Percentiles rank a stretch among this genome's conserved stretches.
These are phyloP conservation scores for Epinotia bilunana DNA, from an alignment of 2,888 invertebrate species.

Conservation along the genomic window DNA sequence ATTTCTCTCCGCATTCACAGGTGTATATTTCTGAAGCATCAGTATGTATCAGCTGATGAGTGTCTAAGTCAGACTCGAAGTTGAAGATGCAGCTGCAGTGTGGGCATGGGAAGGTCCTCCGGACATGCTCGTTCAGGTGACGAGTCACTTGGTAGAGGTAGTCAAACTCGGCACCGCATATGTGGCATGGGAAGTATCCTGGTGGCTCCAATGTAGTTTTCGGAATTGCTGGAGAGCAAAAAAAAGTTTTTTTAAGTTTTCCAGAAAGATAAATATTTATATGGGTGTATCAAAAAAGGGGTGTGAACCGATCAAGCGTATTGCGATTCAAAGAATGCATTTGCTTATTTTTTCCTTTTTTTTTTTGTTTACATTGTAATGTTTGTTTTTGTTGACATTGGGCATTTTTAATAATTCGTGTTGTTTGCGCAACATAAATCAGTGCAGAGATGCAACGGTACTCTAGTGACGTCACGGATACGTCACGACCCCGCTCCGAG, in stretches of 20 bases:
- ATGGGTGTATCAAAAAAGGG: too few species aligned
- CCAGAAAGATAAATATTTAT: background rate
- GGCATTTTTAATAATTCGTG: too few species aligned
- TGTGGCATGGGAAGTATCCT: conserved; percentile 35
- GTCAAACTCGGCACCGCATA: conserved; percentile 27
- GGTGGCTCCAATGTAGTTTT: background rate
- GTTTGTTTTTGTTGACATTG: too few species aligned
- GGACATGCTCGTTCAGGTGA: conserved; percentile 32
- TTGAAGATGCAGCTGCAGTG: conserved; percentile 30
- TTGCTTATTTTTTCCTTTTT: too few species aligned
- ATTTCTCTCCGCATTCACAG: conserved; percentile 26
- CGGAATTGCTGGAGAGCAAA: background rate
- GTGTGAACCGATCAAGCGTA: too few species aligned
- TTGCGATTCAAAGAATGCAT: too few species aligned
- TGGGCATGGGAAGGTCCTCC: conserved; percentile 22
- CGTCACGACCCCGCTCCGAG: too few species aligned
- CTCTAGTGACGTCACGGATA: too few species aligned
- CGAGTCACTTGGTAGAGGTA: conserved; percentile 31
- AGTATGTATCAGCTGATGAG: conserved; percentile 21
- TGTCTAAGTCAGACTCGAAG: conserved; percentile 13
- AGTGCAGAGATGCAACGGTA: too few species aligned
- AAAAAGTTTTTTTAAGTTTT: background rate
- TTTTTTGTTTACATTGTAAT: too few species aligned
- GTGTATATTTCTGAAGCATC: background rate
- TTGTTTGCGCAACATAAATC: too few species aligned